These are phyloP conservation scores for Etheostoma nigrum DNA, from an alignment of 2,797 vertebrate species.

Conservation along the genomic window DNA sequence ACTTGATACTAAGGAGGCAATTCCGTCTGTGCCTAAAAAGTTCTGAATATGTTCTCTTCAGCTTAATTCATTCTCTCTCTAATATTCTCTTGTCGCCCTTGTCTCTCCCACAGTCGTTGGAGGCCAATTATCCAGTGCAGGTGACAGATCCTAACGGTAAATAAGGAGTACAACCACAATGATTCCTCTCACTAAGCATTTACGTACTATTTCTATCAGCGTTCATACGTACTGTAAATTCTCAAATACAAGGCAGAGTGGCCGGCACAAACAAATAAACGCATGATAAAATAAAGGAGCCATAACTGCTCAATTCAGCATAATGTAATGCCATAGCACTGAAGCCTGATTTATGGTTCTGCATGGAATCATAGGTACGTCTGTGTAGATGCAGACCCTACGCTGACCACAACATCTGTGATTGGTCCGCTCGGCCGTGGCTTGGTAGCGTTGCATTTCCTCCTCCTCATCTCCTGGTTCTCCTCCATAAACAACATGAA, in stretches of 20 bases:
- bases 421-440: too few species aligned
- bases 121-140: constrained; percentile 94
- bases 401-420: too few species aligned
- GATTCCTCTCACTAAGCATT: neutral
- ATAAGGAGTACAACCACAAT: neutral
- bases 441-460: too few species aligned
- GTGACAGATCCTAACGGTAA: constrained; percentile 92
- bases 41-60: neutral
- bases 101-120: constrained; percentile 80
- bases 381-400: too few species aligned
- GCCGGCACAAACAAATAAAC: neutral
- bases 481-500: too few species aligned
- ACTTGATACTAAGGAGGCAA: too few species aligned
- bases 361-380: too few species aligned
- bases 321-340: neutral
- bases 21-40: too few species aligned
- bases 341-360: too few species aligned
- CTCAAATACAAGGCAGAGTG: neutral
- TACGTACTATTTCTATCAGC: neutral
- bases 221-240: too few species aligned
- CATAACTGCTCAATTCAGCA: neutral
- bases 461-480: too few species aligned
- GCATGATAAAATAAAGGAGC: neutral
- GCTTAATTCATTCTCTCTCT: constrained; percentile 31
- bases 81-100: constrained; percentile 36